Percentiles rank a stretch among this genome's conserved stretches.
phyloP scores from a whole-genome alignment of 2,797 vertebrate genomes.

The Babyrousa celebensis region DNA sequence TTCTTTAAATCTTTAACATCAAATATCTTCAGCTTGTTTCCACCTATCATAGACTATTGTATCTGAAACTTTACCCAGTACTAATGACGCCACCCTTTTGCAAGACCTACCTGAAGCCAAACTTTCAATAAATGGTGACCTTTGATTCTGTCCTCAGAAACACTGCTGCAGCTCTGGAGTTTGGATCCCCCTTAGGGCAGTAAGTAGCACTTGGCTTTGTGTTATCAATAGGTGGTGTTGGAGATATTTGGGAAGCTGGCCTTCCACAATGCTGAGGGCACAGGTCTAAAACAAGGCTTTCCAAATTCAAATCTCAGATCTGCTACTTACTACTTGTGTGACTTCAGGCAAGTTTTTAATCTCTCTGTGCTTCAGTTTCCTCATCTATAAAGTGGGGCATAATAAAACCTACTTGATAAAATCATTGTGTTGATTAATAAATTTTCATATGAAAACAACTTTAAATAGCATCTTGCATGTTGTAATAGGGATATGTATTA shows the following conservation, averaged over 20 bases:
- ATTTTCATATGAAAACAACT: background rate
- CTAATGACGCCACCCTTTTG: background rate
- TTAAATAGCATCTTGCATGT: background rate
- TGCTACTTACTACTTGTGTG: background rate
- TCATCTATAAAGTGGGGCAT: background rate
- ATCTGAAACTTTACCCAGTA: background rate
- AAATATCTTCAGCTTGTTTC: background rate
- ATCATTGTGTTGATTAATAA: background rate
- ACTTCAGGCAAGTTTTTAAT: background rate
- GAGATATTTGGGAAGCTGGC: background rate
- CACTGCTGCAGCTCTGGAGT: background rate
- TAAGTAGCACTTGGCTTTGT: background rate
- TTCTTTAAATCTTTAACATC: background rate
- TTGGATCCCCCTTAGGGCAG: background rate
- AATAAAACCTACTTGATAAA: background rate
- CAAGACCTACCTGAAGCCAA: background rate
- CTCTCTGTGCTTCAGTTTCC: background rate
- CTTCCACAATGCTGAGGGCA: background rate
- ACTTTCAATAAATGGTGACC: background rate
- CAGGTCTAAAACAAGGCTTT: background rate
- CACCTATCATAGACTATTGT: background rate
- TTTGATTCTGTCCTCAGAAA: background rate
- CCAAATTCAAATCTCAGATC: background rate
- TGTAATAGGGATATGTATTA: background rate
- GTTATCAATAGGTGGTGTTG: background rate